phyloP scores from a whole-genome alignment of 1,140 invertebrate species.

The Mycetomoellerius zeteki region DNA sequence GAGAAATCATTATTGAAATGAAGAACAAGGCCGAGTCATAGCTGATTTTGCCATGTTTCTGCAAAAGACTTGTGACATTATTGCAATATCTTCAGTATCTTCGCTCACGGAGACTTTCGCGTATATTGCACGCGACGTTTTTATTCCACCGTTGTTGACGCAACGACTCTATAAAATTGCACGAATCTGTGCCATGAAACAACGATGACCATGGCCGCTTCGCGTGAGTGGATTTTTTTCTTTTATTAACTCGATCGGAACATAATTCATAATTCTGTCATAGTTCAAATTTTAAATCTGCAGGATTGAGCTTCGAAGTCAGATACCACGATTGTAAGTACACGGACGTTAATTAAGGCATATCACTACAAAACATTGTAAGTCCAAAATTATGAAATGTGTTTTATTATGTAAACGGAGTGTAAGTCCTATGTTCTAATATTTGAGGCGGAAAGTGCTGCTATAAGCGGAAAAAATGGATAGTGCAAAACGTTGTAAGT shows the following conservation, averaged over 20 bases:
- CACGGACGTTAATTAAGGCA: background rate
- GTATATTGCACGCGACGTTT: conserved; percentile 38
- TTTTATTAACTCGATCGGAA: conserved; percentile 11
- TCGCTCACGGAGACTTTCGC: conserved; percentile 10
- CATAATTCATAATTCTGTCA: conserved; percentile 3
- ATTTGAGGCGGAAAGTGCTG: too few species aligned
- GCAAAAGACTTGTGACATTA: conserved; percentile 25
- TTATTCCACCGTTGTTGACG: conserved; percentile 53
- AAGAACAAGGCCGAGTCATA: background rate
- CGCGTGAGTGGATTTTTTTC: background rate
- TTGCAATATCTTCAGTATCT: conserved; percentile 30
- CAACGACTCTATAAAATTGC: conserved; percentile 56
- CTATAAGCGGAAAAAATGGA: too few species aligned
- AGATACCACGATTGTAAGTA: background rate
- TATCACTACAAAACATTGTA: too few species aligned
- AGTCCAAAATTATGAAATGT: too few species aligned
- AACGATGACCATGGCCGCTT: conserved; percentile 26
- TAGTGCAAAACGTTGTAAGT: too few species aligned
- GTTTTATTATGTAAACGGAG: too few species aligned
- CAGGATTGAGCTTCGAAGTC: background rate
- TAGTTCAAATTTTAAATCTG: conserved; percentile 7
- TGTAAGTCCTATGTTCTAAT: too few species aligned
- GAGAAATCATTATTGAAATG: background rate
- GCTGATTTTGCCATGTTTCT: background rate
- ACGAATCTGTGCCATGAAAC: conserved; percentile 62